Evolutionary conservation across 2,113 vertebrate species (phyloP).

Genomic region (Ifrita kowaldi): DNA sequence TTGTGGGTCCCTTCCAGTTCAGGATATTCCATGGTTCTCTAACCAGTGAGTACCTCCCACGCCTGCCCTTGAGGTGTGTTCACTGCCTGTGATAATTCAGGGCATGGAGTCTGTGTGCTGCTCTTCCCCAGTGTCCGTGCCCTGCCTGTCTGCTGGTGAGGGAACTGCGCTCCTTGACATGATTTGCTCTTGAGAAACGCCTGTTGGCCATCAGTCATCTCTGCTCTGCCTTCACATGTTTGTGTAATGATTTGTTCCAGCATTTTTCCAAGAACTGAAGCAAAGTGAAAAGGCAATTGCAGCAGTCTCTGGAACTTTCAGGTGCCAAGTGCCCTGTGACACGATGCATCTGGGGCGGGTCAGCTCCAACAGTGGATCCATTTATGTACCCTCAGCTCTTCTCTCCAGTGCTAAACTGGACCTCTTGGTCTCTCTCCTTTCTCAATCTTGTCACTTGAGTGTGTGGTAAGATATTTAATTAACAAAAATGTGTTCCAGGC

Average conservation of each 20-base stretch:
- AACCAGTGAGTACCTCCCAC: not conserved
- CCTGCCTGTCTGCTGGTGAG: not conserved
- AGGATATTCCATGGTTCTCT: not conserved
- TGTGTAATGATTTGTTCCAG: not conserved
- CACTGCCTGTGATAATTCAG: not conserved
- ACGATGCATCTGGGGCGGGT: not conserved
- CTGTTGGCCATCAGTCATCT: not conserved
- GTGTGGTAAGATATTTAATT: not conserved
- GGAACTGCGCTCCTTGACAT: not conserved
- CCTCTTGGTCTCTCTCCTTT: not conserved
- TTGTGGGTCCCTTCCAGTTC: not conserved
- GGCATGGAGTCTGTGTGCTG: not conserved
- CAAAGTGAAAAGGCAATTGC: not conserved
- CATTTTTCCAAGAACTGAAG: conserved; percentile 25
- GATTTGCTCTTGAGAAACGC: not conserved
- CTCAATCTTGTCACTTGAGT: not conserved
- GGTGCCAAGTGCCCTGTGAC: not conserved
- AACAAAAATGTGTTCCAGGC: not conserved
- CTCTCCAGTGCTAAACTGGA: not conserved
- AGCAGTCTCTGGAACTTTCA: not conserved
- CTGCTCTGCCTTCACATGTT: not conserved
- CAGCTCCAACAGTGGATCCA: not conserved
- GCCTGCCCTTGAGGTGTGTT: not conserved
- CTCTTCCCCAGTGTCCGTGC: fast-evolving
- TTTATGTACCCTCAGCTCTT: not conserved